Evolutionary conservation across 2,113 vertebrate genomes (phyloP).

Genomic region (Etheostoma cragini): DNA sequence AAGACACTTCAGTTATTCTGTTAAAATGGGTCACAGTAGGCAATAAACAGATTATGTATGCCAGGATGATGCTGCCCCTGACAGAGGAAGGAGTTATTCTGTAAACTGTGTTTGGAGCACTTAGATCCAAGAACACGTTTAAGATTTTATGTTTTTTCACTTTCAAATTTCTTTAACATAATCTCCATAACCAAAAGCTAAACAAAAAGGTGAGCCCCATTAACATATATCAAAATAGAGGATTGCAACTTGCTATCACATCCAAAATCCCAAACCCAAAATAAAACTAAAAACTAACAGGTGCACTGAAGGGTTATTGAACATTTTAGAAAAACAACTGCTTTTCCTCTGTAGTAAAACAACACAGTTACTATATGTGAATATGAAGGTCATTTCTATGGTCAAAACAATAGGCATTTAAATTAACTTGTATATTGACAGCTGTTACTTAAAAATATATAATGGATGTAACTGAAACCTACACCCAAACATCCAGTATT

Average conservation of each 20-base stretch:
- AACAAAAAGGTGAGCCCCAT: slow-evolving; percentile 1
- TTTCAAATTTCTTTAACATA: slow-evolving; percentile 1
- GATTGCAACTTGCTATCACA: slow-evolving; percentile 6
- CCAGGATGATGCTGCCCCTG: slow-evolving; percentile 23
- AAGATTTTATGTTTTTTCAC: not conserved
- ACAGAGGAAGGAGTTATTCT: slow-evolving; percentile 17
- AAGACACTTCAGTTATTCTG: slow-evolving; percentile 36
- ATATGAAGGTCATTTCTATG: not conserved
- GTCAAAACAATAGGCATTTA: no score
- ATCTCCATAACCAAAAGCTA: not conserved
- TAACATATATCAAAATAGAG: not conserved
- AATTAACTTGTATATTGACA: not conserved
- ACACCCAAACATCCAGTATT: not conserved
- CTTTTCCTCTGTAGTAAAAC: not conserved
- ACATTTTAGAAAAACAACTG: not conserved
- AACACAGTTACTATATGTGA: not conserved
- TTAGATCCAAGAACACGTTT: not conserved
- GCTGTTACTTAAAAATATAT: not conserved
- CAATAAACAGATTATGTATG: slow-evolving; percentile 47
- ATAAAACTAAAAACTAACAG: not conserved
- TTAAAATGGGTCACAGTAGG: slow-evolving; percentile 45
- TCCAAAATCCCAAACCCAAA: not conserved
- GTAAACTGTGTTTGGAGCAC: not conserved
- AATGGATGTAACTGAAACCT: not conserved
- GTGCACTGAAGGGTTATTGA: not conserved